Base-by-base conservation (phyloP, 1,140 invertebrate genomes). In the Trachymyrmex septentrionalis region DNA sequence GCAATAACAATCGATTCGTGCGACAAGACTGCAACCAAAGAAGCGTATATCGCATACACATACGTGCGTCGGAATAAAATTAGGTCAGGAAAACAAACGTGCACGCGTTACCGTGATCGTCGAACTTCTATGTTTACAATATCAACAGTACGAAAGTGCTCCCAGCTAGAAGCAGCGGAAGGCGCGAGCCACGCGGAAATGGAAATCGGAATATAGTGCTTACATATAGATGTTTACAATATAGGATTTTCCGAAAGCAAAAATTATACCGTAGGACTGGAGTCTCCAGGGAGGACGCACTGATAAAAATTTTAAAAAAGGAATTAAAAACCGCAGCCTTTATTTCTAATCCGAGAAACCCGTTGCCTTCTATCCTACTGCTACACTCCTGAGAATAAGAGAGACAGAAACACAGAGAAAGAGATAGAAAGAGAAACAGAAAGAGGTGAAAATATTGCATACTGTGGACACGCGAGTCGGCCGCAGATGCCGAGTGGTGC, bases 401-500 rank as follows among this genome's bases (percentile, higher is more conserved):
- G 3, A 69, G 78, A 78, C 9, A 71, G 38, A 72, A 14, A 75
- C 3, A 76, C 24, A 88, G 30, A 63, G 12, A 66, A 7, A n/a
- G 12, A 66, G n/a, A 82, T 10, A 81, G n/a, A 88, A 48, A 90
- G 21, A 85, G 69, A 88, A 27, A 73, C 21, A 64, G 77, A 81
- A 50, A 88, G 77, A 78, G 85, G 84, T 89, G 86, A 88, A 76
- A 89, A 84, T 64, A 85, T 78, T 91, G 89, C 94, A 94, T 95
- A 95, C 95, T 95, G 95, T 95, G 95, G 93, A 95, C 95, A 93
- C 95, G 95, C 93, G 95, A 93, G 92, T 95, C 95, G 91, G 94
- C 93, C 90, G 93, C 94, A 93, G 94, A 94, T 89, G 93, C 93
- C 93, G 94, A 95, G 91, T 95, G 95, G 88, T 95, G 94, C 93